Evolutionary conservation across 2,888 invertebrate genomes (phyloP).

Genomic region (Drosophila yooni): DNA sequence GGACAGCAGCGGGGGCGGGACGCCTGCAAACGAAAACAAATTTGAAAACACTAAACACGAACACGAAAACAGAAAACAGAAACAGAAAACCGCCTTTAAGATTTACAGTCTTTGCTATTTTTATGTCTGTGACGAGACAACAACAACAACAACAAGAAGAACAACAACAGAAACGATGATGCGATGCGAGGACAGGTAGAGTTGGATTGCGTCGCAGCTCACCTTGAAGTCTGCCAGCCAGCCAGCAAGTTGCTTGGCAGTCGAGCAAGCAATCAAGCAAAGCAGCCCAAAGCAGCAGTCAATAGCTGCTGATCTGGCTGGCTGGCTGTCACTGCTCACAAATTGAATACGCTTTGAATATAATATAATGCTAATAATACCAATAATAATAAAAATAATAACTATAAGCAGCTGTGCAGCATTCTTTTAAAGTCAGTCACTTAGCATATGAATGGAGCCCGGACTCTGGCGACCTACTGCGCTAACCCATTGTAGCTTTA

Average conservation of each 20-base stretch:
- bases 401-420: constrained; percentile 11
- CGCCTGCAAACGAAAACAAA: neutral
- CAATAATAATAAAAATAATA: neutral
- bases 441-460: constrained; percentile 16
- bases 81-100: constrained; percentile 36
- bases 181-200: constrained; percentile 58
- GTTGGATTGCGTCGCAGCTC: constrained; percentile 69
- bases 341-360: constrained; percentile 24
- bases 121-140: constrained; percentile 51
- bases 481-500: neutral
- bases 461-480: constrained; percentile 14
- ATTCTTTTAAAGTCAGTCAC: constrained; percentile 14
- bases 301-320: constrained; percentile 38
- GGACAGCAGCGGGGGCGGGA: constrained; percentile 7
- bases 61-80: constrained; percentile 18
- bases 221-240: constrained; percentile 54
- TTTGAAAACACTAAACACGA: constrained; percentile 6
- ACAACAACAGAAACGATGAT: constrained; percentile 7
- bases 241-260: constrained; percentile 33
- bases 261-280: constrained; percentile 51
- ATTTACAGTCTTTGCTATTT: constrained; percentile 60
- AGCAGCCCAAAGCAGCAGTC: constrained; percentile 43
- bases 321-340: constrained; percentile 12
- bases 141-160: constrained; percentile 15
- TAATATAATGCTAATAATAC: neutral